These are phyloP conservation scores for Lamprologus ornatipinnis DNA, from an alignment of 2,113 vertebrate genomes.

Conservation along the genomic window DNA sequence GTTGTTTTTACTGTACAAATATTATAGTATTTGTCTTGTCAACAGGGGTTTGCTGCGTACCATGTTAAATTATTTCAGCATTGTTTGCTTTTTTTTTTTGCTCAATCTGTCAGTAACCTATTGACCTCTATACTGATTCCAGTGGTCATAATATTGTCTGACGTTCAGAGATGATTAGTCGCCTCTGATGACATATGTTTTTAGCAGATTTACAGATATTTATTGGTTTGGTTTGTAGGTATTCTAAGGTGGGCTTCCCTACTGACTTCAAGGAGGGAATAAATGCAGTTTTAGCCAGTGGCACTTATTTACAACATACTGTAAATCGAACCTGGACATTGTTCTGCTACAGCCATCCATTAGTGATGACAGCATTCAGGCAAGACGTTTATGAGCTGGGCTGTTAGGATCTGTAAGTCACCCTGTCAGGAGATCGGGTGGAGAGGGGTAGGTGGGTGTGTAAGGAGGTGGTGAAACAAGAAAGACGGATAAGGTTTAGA, in stretches of 20 bases:
- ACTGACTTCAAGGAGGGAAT: background rate
- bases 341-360: slow-evolving; percentile 46
- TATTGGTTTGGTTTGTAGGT: slow-evolving; percentile 4
- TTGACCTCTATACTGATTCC: background rate
- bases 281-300: background rate
- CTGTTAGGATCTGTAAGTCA: slow-evolving; percentile 56
- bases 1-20: background rate
- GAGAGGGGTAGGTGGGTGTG: background rate
- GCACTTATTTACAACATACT: slow-evolving; percentile 36
- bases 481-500: background rate
- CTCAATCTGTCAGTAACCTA: background rate
- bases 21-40: background rate
- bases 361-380: slow-evolving; percentile 57
- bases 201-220: slow-evolving; percentile 11
- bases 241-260: background rate
- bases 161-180: background rate
- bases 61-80: background rate
- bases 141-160: background rate
- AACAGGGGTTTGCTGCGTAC: background rate
- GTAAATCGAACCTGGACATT: slow-evolving; percentile 49
- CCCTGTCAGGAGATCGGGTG: slow-evolving; percentile 28
- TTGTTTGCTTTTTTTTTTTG: background rate
- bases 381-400: slow-evolving; percentile 48
- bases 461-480: background rate
- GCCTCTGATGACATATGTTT: slow-evolving; percentile 7